Conservation (phyloP, 2,113 vertebrate genomes). For the Hemiscyllium ocellatum region DNA sequence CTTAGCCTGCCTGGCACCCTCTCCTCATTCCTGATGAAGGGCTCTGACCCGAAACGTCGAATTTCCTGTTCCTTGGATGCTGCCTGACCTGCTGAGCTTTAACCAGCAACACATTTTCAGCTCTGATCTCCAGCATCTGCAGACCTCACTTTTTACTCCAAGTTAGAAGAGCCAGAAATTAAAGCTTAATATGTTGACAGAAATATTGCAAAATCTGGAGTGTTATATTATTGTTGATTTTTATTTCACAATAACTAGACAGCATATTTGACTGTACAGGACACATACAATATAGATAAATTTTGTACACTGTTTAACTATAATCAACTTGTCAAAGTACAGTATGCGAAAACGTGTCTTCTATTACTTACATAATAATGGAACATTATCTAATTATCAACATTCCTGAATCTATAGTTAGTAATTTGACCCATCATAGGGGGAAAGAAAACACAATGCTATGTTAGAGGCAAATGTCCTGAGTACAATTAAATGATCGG, state of each 20-base stretch:
- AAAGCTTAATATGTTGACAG: conserved; percentile 37
- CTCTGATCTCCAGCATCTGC: no score
- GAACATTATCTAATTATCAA: background rate
- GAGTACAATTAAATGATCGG: conserved; percentile 4
- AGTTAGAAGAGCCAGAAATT: conserved; percentile 14
- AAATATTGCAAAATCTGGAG: background rate
- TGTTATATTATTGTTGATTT: background rate
- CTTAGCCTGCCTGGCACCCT: no score
- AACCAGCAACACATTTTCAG: no score
- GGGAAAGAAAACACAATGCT: background rate
- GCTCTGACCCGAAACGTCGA: no score
- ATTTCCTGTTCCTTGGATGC: no score
- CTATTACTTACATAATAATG: background rate
- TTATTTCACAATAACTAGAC: conserved; percentile 23
- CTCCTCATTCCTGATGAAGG: no score
- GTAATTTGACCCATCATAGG: background rate
- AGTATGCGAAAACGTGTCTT: background rate
- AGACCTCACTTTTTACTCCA: no score
- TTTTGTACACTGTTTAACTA: conserved; percentile 27
- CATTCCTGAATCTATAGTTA: background rate
- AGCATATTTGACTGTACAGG: conserved; percentile 23
- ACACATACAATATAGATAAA: background rate
- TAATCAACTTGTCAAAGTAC: conserved; percentile 11
- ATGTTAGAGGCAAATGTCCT: conserved; percentile 4
- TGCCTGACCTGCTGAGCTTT: no score